Evolutionary conservation across 2,113 vertebrate genomes (phyloP), one percentile per base, ranked within the genome.

Genomic region (Labrus mixtus): DNA sequence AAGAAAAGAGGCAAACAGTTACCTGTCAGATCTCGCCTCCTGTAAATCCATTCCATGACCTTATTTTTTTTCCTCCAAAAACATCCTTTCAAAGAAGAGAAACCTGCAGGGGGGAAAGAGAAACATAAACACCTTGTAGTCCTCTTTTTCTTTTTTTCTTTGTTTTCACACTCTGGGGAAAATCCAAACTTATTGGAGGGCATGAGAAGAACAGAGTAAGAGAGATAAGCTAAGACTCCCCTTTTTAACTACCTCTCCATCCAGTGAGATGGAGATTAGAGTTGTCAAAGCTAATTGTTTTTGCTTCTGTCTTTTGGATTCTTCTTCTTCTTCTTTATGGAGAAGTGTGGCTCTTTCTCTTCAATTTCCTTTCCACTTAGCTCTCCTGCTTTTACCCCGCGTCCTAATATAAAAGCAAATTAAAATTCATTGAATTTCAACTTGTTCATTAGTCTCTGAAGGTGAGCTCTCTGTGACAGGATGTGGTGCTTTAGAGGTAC

Each of bases 381-480:
- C 90, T 59, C 79, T 51, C 58, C 25, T 1, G 13, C 85, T 81
- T 89, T 87, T 70, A 87, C 88, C 73, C 73, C 75, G 82, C 76
- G 78, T 90, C 81, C 77, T 81, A 87, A 89, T 91, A 90, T 86
- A 89, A 89, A 68, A 70, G 85, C 84, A 93, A 91, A 93, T 93
- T 92, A 93, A 86, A 92, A 91, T 92, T 90, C 84, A 91, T 91
- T 92, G 88, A 90, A 92, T 92, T 91, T 84, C 88, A 83, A 88
- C 81, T 53, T 89, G 89, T 92, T 91, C 87, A 92, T 92, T 92
- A 93, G 83, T 64, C 78, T 91, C 83, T 89, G 83, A 87, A 91
- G 88, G 82, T 82, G 82, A 89, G 87, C 87, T 82, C 81, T 79
- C 71, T 78, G 78, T 64, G 60, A 85, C 85, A 82, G 89, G 79